phyloP scores from a whole-genome alignment of 2,797 vertebrate genomes.

The Hydrophis major region DNA sequence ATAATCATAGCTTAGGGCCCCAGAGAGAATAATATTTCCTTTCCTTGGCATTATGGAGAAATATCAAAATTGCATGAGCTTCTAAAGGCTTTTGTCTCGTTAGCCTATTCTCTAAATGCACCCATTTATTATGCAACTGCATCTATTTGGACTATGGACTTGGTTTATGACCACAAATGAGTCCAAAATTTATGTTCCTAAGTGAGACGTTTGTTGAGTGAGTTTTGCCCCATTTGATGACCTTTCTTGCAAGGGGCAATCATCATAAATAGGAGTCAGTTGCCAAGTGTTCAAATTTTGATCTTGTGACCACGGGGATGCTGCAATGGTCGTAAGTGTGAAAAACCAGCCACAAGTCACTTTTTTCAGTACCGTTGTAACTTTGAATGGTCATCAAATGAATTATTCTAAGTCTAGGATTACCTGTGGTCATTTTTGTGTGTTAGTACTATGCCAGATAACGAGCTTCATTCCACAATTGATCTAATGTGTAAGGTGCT shows the following conservation, averaged over 20 bases:
- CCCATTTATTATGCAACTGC: not conserved
- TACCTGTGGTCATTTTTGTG: not conserved
- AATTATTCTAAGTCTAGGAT: not conserved
- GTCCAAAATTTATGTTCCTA: not conserved
- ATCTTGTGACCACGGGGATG: not conserved
- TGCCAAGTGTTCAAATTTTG: not conserved
- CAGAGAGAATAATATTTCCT: not conserved
- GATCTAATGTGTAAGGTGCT: not conserved
- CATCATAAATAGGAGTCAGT: not conserved
- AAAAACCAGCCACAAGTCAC: no score
- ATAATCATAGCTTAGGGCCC: not conserved
- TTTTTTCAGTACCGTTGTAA: no score
- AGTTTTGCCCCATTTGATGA: not conserved
- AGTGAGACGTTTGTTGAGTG: not conserved
- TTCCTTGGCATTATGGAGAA: not conserved
- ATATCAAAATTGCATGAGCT: not conserved
- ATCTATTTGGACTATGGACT: not conserved
- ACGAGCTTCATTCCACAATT: not conserved
- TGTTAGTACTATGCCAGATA: not conserved
- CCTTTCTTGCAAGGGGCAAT: no score
- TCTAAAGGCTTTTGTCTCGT: not conserved
- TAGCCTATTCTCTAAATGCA: not conserved
- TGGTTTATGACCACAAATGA: not conserved
- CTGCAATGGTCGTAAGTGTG: not conserved
- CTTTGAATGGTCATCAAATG: not conserved